Conservation (phyloP, 2,113 vertebrate species). For the Catagonus wagneri region DNA sequence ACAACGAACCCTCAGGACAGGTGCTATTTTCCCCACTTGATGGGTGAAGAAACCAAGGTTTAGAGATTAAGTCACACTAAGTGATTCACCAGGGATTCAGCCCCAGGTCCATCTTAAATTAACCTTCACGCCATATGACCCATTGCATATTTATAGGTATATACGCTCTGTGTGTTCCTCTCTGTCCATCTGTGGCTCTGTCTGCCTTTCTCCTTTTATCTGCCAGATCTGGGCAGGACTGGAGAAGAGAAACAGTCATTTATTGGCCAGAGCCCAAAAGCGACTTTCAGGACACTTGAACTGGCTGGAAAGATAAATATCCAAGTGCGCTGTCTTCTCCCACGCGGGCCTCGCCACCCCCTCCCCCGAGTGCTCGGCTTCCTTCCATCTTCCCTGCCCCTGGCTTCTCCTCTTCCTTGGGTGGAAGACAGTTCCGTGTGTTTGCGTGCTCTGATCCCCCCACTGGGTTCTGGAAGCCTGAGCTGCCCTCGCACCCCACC, state of each 20-base stretch:
- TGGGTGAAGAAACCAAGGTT: neutral
- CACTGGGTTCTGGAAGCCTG: accelerated
- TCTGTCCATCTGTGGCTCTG: neutral
- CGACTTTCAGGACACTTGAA: neutral
- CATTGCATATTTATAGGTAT: neutral
- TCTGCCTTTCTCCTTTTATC: neutral
- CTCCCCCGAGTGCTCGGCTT: accelerated
- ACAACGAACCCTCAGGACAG: neutral
- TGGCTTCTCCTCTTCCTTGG: neutral
- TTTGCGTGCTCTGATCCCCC: neutral
- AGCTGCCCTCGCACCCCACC: accelerated
- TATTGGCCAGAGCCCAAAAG: neutral
- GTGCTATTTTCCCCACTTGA: neutral
- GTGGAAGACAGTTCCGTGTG: neutral
- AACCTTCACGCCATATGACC: neutral
- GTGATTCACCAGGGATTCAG: neutral
- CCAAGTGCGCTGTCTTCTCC: neutral
- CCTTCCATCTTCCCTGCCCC: neutral
- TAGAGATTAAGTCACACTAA: neutral
- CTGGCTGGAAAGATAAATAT: neutral
- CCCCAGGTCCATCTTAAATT: neutral
- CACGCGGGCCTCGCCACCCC: accelerated
- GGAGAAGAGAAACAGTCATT: neutral
- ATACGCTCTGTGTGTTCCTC: neutral
- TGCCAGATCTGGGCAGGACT: neutral